A percentile compares a stretch with the other conserved stretches of the same genome.
Conservation (phyloP, 1,140 invertebrate species). For the Hyles vespertilio region DNA sequence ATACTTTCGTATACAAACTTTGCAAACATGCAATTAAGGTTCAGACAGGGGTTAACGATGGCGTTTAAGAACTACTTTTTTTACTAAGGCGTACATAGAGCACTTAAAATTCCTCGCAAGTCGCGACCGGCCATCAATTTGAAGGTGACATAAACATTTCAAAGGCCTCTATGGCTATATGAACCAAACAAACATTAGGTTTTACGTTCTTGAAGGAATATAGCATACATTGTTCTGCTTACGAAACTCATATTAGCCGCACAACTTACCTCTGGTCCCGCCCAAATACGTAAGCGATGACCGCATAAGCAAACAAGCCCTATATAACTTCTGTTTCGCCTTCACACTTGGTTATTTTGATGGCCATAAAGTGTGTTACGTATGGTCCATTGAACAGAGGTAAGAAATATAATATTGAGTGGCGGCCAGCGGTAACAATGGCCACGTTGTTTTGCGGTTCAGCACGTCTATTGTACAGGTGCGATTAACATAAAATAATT, state of each 20-base stretch:
- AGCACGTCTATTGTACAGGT: conserved; percentile 8
- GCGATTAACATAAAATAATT: not conserved
- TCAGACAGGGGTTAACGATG: too few species aligned
- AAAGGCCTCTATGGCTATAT: conserved; percentile 7
- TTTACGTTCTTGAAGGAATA: too few species aligned
- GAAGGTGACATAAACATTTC: not conserved
- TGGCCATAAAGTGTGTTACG: conserved; percentile 37
- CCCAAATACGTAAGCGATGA: conserved; percentile 56
- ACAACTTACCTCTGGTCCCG: conserved; percentile 20
- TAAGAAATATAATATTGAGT: conserved; percentile 32
- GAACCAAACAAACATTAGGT: too few species aligned
- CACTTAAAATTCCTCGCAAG: too few species aligned
- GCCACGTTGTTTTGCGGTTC: conserved; percentile 17
- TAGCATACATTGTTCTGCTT: not conserved
- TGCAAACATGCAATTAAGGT: too few species aligned
- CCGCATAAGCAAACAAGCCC: conserved; percentile 40
- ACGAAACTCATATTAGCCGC: conserved; percentile 3
- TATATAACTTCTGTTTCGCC: conserved; percentile 47
- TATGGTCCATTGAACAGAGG: conserved; percentile 40
- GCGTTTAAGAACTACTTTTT: too few species aligned
- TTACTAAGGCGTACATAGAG: too few species aligned
- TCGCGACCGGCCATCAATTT: too few species aligned
- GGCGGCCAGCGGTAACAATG: conserved; percentile 19
- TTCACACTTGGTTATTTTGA: conserved; percentile 44
- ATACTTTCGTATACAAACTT: not conserved